Evolutionary conservation across 2,113 vertebrate species (phyloP).

Genomic region (Origma solitaria): DNA sequence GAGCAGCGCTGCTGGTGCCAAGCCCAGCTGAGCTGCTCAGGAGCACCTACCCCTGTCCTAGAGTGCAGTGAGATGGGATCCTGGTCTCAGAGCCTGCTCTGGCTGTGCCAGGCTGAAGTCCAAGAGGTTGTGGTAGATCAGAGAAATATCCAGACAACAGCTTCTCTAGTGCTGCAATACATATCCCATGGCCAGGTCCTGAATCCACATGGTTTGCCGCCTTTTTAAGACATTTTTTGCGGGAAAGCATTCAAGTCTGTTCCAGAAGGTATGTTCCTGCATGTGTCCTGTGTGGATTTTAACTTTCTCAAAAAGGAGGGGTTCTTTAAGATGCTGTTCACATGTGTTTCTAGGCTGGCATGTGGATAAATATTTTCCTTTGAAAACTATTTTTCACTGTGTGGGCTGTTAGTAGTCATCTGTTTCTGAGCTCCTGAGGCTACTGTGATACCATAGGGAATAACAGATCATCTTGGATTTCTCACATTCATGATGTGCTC

Average conservation of each 20-base stretch:
- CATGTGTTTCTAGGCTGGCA: not conserved
- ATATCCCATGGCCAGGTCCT: not conserved
- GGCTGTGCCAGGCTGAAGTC: not conserved
- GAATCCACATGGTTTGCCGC: not conserved
- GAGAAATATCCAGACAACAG: not conserved
- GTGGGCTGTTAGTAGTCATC: not conserved
- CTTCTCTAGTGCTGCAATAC: not conserved
- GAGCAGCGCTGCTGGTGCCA: not conserved
- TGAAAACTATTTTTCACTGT: not conserved
- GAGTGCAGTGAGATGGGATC: not conserved
- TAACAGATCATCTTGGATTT: not conserved
- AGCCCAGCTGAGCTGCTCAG: not conserved
- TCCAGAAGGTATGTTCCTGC: not conserved
- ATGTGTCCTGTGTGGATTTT: not conserved
- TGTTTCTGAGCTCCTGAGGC: not conserved
- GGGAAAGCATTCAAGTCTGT: not conserved
- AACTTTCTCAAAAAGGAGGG: not conserved
- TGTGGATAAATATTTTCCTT: not conserved
- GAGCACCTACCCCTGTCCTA: not conserved
- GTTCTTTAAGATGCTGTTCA: not conserved
- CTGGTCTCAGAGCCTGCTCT: not conserved
- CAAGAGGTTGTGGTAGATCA: fast-evolving
- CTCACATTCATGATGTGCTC: not conserved
- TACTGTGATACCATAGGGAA: not conserved
- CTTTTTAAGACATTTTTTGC: not conserved